phyloP scores from a whole-genome alignment of 2,113 vertebrate genomes.

The Zosterops lateralis region DNA sequence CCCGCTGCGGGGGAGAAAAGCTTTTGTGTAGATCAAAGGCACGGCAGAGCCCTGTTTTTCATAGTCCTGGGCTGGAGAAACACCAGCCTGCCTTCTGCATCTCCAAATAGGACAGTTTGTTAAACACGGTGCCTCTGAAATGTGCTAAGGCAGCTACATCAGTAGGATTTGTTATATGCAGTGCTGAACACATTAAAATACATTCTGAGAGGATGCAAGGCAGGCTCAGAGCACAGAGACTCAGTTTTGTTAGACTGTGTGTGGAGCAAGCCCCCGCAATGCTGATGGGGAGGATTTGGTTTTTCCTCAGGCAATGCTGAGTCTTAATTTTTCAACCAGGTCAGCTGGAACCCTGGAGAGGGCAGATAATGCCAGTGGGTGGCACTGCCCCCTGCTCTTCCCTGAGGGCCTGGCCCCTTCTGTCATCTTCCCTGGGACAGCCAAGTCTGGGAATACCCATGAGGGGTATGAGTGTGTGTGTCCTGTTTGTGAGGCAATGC shows the following conservation, averaged over 20 bases:
- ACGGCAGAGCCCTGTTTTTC: not conserved
- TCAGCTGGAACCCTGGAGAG: not conserved
- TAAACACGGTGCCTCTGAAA: not conserved
- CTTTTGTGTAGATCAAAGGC: not conserved
- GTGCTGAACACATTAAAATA: not conserved
- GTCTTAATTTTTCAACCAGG: not conserved
- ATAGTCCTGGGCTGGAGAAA: not conserved
- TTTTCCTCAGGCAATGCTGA: not conserved
- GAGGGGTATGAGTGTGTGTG: not conserved
- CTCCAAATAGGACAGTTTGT: not conserved
- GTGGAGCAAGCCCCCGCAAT: not conserved
- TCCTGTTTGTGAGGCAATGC: not conserved
- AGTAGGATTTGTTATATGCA: not conserved
- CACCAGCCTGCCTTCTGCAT: not conserved
- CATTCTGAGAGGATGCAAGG: not conserved
- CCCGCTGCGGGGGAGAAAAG: not conserved
- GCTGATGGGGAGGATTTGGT: not conserved
- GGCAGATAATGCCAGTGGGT: not conserved
- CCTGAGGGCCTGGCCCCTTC: not conserved
- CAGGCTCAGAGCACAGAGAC: not conserved
- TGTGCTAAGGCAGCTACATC: not conserved
- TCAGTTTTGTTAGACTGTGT: not conserved
- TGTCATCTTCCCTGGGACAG: not conserved
- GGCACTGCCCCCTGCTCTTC: not conserved
- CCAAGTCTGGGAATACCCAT: rapidly evolving